phyloP scores from a whole-genome alignment of 2,797 vertebrate genomes.

The Hirundo rustica region DNA sequence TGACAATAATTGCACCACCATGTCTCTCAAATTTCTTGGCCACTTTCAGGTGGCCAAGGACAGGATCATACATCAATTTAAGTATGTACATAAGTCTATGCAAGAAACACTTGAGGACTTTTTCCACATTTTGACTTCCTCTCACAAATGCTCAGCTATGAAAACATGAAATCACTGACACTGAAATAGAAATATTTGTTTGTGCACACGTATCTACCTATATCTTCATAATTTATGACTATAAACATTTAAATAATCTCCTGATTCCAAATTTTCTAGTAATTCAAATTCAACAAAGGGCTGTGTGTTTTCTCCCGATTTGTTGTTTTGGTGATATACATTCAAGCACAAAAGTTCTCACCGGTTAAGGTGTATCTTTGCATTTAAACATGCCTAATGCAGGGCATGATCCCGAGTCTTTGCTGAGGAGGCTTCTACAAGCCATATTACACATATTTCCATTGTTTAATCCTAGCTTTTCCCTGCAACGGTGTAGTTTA shows the following conservation, averaged over 20 bases:
- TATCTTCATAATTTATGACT: not conserved
- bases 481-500: not conserved
- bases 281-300: not conserved
- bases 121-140: not conserved
- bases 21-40: constrained; percentile 27
- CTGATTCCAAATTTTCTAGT: not conserved
- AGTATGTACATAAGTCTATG: not conserved
- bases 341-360: not conserved
- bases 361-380: not conserved
- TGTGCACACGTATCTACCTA: rapidly evolving
- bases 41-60: not conserved
- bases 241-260: not conserved
- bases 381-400: not conserved
- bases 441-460: not conserved
- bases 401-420: not conserved
- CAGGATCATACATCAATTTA: not conserved
- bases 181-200: not conserved
- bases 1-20: constrained; percentile 42
- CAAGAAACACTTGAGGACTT: not conserved
- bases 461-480: not conserved
- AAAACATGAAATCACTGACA: not conserved
- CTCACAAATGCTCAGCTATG: not conserved
- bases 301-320: not conserved
- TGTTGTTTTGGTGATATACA: not conserved
- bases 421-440: not conserved